Evolutionary conservation across 2,797 vertebrate genomes (phyloP), one percentile per base, ranked within the genome.

Genomic region (Cynopterus sphinx): DNA sequence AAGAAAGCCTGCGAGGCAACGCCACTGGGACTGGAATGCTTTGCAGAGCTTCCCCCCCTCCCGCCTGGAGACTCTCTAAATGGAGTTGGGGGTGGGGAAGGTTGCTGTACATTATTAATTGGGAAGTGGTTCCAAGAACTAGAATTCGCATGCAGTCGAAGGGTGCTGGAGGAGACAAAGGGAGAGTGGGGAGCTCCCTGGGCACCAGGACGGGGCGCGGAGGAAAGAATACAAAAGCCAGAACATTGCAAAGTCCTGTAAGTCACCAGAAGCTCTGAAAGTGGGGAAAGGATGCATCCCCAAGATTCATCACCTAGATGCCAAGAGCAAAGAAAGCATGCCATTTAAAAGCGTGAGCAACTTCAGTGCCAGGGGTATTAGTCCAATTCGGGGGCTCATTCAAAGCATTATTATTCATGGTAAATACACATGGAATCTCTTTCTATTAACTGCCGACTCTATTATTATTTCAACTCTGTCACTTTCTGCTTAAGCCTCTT

Each of bases 91-190:
- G 39, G 79, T 75, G 39, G 90, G 87, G 74, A n/a, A 22, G 46
- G 9, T 55, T 26, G 46, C 46, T 94, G 68, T 90, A 63, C 75
- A 63, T 94, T 91, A 63, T 94, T 91, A 89, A 91, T 87, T 61
- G 91, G 51, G 65, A 88, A 79, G 36, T 67, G 39, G 46, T 93
- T 96, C 88, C 67, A 97, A 96, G 65, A 94, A 90, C 71, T 65
- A 70, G 53, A 95, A 55, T 65, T 78, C 83, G 92, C 87, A 43
- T 15, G 9, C 28, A 21, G 74, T 84, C 79, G 28, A 22, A 91
- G 87, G 49, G 26, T 59, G 63, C 55, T 77, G 8, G 51, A 57
- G 57, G 83, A 84, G 26, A 95, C 26, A 55, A 77, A 95, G 57
- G n/a, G 31, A 46, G 90, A 81, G 31, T 21, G 55, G 39, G 36